Percentiles rank a stretch among this genome's conserved stretches.
These are phyloP conservation scores for Syngnathoides biaculeatus DNA, from an alignment of 2,113 vertebrate genomes.

Conservation along the genomic window DNA sequence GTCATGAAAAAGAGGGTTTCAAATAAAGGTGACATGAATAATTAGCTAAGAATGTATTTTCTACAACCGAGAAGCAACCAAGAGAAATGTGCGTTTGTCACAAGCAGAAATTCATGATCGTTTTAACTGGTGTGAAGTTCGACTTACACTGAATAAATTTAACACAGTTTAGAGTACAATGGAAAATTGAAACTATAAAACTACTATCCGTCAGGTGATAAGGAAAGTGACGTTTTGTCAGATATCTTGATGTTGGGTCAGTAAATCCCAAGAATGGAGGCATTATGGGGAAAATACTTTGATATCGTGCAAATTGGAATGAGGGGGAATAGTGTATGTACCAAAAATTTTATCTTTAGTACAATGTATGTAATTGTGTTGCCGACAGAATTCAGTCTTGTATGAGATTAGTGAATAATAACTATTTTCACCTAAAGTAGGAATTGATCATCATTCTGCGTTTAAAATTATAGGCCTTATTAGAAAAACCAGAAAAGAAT, in stretches of 20 bases:
- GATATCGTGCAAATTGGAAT: neutral
- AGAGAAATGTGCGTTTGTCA: neutral
- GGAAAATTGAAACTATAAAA: neutral
- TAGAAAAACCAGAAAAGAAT: slow-evolving; percentile 6
- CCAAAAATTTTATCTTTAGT: slow-evolving; percentile 18
- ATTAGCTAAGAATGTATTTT: slow-evolving; percentile 3
- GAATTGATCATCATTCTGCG: slow-evolving; percentile 24
- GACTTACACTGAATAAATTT: neutral
- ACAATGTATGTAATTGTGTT: slow-evolving; percentile 16
- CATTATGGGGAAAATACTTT: neutral
- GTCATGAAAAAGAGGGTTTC: slow-evolving; percentile 56
- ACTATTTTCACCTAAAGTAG: slow-evolving; percentile 32
- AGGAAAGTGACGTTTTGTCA: no score
- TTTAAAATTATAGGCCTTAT: neutral
- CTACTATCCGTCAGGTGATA: no score
- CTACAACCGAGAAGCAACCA: slow-evolving; percentile 1
- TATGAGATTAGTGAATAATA: slow-evolving; percentile 41
- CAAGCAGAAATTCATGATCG: neutral
- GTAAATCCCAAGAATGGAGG: neutral
- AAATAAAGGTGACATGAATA: slow-evolving; percentile 31
- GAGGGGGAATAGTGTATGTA: neutral
- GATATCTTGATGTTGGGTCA: neutral
- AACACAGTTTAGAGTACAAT: neutral
- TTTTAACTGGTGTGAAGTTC: no score
- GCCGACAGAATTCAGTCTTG: slow-evolving; percentile 27